phyloP scores from a whole-genome alignment of 2,797 vertebrate species.

The Onychomys arenicola region DNA sequence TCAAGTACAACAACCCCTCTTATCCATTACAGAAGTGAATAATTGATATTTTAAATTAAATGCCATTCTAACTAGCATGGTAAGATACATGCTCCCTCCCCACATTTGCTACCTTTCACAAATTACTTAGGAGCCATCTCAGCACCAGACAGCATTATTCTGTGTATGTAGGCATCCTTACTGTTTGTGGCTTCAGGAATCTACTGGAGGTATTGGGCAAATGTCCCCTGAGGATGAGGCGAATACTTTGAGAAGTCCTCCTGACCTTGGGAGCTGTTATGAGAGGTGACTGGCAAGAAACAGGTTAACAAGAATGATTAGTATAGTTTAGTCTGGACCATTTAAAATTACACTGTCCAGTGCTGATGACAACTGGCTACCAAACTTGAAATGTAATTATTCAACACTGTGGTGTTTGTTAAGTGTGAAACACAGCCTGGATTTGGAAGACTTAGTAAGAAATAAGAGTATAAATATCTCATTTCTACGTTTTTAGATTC shows the following conservation, averaged over 20 bases:
- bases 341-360: not conserved
- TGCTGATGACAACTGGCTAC: not conserved
- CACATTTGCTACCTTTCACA: not conserved
- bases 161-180: too few species aligned
- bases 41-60: not conserved
- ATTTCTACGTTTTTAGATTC: not conserved
- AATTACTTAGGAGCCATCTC: not conserved
- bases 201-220: too few species aligned
- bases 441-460: conserved; percentile 5
- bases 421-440: not conserved
- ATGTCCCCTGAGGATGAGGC: not conserved
- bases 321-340: not conserved
- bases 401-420: not conserved
- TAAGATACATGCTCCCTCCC: not conserved
- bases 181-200: not conserved
- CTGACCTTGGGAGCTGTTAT: not conserved
- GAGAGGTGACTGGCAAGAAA: not conserved
- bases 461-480: not conserved
- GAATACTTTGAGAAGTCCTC: not conserved
- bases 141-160: not conserved
- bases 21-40: not conserved
- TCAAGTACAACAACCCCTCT: not conserved
- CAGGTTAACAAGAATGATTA: not conserved
- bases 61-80: not conserved
- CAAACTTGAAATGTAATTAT: not conserved